Evolutionary conservation across 2,888 invertebrate species (phyloP), one percentile per base, ranked within the genome.

Genomic region (Agrotis exclamationis): DNA sequence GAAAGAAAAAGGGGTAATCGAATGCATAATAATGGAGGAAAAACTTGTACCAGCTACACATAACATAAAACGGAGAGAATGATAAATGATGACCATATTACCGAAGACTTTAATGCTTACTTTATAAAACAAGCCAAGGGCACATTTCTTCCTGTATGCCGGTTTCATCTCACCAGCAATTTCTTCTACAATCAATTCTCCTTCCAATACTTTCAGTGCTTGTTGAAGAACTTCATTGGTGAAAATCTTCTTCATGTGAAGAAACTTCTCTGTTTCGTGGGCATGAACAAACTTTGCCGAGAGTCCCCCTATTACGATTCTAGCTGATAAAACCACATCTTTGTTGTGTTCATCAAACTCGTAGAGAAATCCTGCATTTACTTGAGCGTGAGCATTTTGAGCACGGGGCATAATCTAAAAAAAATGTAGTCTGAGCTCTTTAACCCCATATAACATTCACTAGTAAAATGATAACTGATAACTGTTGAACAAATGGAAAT

Each of bases 301-400:
- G 22, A 98, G 96, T 0, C 97, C 97, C 18, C 97, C 97, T 63
- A 96, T 97, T 1, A 97, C 97, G n/a, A 97, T 96, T 59, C 95
- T 92, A 2, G 97, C 97, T n/a, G 93, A 93, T 24, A 89, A 75
- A 0, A 97, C 86, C 9, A 87, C 53, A 16, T 89, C 87, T 39
- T 79, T 71, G 1, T 90, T 64, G 0, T 85, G 70, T 7, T 77
- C 39, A 66, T 96, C 89, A 57, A 98, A 89, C 87, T 97, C 96
- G 71, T 97, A 96, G 0, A 97, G 91, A 88, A 98, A 98, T 5
- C 97, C 98, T 20, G 97, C 97, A 84, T 98, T 98, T 0, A 98
- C 97, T 86, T 97, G 97, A 0, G 98, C 98, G 83, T 98, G 98
- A 0, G 98, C 97, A 86, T 98, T 98, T 93, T 98, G 97, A 2